Evolutionary conservation across 2,888 invertebrate species (phyloP), one percentile per base, ranked within the genome.

Genomic region (Tortrix viridana): DNA sequence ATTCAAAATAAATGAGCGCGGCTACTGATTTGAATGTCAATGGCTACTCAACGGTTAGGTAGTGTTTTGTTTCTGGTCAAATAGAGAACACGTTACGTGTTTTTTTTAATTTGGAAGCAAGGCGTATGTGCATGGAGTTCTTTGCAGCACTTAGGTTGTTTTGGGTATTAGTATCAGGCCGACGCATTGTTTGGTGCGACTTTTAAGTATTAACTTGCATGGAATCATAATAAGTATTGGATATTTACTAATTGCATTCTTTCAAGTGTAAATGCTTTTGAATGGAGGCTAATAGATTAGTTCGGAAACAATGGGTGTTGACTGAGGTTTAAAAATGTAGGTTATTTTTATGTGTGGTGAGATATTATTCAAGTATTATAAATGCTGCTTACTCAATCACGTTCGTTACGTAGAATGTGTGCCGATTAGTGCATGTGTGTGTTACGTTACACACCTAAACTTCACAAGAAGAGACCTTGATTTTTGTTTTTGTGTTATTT

Each of bases 21-120:
- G 89, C 90, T 90, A 88, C 90, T 89, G 88, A 91, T 91, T 91
- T 89, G 81, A 89, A 91, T 91, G 85, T 89, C 84, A 89, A 91
- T 88, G 79, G 81, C 70, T 61, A 68, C 77, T 79, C 84, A 87
- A 86, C 89, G 86, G 89, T 88, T 84, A 86, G 71, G 73, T 65
- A 72, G 76, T 84, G 80, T 81, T 79, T 85, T 90, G 89, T 89
- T 85, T 86, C 82, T 86, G 85, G 81, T 79, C 83, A 87, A 84
- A 82, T 82, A 85, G 41, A 78, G 73, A 73, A 66, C 65, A 69
- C 65, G 67, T 70, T 67, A 67, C 72, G 71, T 70, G 65, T 53
- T 60, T 23, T 46, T 58, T n/a, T 16, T 47, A n/a, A 20, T n/a
- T 46, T 19, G 59, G 6, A 23, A 50, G 12, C 16, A 56, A 18